Base-by-base conservation (phyloP, 2,888 invertebrate genomes). In the Dione vanillae region DNA sequence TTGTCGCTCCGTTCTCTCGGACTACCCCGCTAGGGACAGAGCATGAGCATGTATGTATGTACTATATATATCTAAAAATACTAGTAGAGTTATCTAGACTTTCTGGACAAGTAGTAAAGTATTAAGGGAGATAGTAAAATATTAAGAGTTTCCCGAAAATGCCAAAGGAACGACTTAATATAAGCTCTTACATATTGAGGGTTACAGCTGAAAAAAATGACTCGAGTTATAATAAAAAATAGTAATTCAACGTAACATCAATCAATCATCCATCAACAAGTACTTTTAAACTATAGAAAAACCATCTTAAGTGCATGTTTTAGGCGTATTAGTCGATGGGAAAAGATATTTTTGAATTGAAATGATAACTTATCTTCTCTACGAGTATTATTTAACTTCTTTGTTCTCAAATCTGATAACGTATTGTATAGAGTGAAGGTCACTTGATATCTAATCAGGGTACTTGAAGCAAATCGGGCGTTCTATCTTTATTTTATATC, bases 311-410 rank as follows among this genome's bases (percentile, higher is more conserved):
- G 69, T 65, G 52, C 65, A 40, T 69, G 71, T 69, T 65, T 71
- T 70, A 64, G 56, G 49, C 52, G 49, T 51, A 65, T 54, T 67
- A 67, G 54, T 72, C 64, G 20, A 65, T 74, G 74, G 74, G 74
- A 74, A 74, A 64, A 61, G 69, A 72, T 74, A 54, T 56, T 69
- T 74, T 65, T 64, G 67, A 61, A 70, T 70, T 70, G 52, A 67
- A 70, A 72, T 49, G 62, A 65, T 62, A 49, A 11, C 20, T 62
- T 62, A 72, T 72, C 72, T 70, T 58, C 37, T n/a, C 35, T 54
- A 35, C 20, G 5, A 58, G 41, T 67, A 70, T 72, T 72, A 67
- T 70, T 64, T 70, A 70, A 70, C 56, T 45, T 52, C 70, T 70
- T 72, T 72, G 72, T 72, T 64, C n/a, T 64, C 16, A n/a, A 70